phyloP scores from a whole-genome alignment of 2,888 invertebrate genomes.

The Drosophila subquinaria region DNA sequence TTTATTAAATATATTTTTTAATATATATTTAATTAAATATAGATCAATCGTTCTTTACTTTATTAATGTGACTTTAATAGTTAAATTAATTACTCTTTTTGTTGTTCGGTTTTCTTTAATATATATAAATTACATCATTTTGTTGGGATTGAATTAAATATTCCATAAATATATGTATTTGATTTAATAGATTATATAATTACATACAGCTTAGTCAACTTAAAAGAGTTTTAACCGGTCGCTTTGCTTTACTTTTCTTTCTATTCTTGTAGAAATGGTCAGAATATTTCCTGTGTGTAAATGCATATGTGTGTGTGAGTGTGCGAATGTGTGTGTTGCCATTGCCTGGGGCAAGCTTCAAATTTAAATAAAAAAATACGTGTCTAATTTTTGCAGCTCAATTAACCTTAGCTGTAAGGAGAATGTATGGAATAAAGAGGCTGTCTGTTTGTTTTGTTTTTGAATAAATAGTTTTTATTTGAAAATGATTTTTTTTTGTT shows the following conservation, averaged over 20 bases:
- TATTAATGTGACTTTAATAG: constrained; percentile 33
- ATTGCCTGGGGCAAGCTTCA: constrained; percentile 27
- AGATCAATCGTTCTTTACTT: constrained; percentile 42
- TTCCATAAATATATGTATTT: constrained; percentile 66
- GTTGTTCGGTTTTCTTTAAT: constrained; percentile 19
- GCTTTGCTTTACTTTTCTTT: constrained; percentile 27
- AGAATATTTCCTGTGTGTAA: constrained; percentile 16
- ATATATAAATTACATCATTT: constrained; percentile 62
- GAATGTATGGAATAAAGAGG: constrained; percentile 58
- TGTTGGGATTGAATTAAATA: constrained; percentile 53
- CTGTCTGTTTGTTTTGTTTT: constrained; percentile 62
- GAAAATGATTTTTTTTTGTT: constrained; percentile 72
- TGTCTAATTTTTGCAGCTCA: constrained; percentile 37
- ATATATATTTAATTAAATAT: constrained; percentile 39
- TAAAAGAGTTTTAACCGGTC: constrained; percentile 44
- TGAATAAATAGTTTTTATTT: constrained; percentile 81
- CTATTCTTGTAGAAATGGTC: constrained; percentile 25
- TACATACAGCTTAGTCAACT: constrained; percentile 71
- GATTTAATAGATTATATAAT: constrained; percentile 53
- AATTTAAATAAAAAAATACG: constrained; percentile 20
- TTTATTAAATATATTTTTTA: constrained; percentile 46
- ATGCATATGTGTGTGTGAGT: constrained; percentile 14
- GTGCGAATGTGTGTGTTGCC: constrained; percentile 16
- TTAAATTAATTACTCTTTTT: constrained; percentile 57
- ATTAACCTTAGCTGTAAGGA: constrained; percentile 52